phyloP scores from a whole-genome alignment of 2,888 invertebrate genomes.

The Eristalis tenax region DNA sequence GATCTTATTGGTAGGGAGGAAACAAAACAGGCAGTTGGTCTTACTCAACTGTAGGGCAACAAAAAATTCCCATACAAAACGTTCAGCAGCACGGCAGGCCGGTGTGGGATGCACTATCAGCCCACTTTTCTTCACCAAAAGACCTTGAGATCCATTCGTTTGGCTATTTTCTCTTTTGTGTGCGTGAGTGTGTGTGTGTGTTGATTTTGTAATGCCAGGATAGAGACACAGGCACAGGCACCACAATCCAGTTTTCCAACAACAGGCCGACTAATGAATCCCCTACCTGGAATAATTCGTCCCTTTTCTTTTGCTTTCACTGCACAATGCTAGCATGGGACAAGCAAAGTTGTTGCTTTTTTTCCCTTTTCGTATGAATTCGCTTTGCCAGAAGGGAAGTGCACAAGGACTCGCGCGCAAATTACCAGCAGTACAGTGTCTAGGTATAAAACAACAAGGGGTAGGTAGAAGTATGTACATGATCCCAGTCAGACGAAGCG shows the following conservation, averaged over 20 bases:
- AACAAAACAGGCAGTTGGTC: background rate
- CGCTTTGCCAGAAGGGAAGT: background rate
- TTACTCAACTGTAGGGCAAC: background rate
- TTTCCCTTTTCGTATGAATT: background rate
- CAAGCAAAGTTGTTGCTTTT: conserved; percentile 6
- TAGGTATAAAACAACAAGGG: background rate
- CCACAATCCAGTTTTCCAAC: background rate
- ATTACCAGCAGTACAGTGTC: background rate
- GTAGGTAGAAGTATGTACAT: background rate
- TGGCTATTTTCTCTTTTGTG: background rate
- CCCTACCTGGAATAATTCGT: background rate
- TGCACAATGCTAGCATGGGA: background rate
- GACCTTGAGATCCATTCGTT: background rate
- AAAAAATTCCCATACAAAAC: background rate
- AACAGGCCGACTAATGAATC: background rate
- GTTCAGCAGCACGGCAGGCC: background rate
- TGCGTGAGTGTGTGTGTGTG: background rate
- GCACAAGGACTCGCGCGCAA: conserved; percentile 22
- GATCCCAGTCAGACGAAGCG: background rate
- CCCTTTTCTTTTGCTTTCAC: background rate
- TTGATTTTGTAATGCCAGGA: background rate
- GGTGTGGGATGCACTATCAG: background rate
- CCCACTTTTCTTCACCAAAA: background rate
- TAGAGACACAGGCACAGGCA: background rate
- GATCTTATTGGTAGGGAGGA: background rate